Evolutionary conservation across 2,113 vertebrate genomes (phyloP).

Genomic region (Paratilapia polleni): DNA sequence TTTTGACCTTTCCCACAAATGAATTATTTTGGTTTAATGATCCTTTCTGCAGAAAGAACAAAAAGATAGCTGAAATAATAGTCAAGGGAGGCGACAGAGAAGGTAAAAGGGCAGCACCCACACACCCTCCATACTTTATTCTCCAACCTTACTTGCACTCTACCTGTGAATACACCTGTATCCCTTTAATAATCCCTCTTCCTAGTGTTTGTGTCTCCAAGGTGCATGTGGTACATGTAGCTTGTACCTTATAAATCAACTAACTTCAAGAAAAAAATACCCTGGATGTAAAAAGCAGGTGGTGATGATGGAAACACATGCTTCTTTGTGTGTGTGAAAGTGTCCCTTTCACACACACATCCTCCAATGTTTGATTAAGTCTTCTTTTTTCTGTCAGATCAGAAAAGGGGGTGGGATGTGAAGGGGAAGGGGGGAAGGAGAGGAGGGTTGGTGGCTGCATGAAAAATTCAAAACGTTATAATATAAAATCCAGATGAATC

Average conservation of each 20-base stretch:
- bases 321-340: conserved; percentile 45
- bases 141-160: conserved; percentile 11
- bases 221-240: conserved; percentile 34
- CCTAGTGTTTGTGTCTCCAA: conserved; percentile 44
- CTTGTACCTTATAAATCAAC: conserved; percentile 41
- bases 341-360: conserved; percentile 29
- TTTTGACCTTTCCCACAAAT: conserved; percentile 79
- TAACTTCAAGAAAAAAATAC: conserved; percentile 27
- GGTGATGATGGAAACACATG: conserved; percentile 32
- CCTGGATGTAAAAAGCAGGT: conserved; percentile 51
- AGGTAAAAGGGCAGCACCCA: conserved; percentile 51
- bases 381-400: conserved; percentile 51
- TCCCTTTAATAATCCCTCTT: conserved; percentile 42
- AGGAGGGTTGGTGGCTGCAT: conserved; percentile 49
- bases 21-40: conserved; percentile 81
- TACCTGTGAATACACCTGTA: conserved; percentile 51
- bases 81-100: conserved; percentile 1
- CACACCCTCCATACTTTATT: conserved; percentile 16
- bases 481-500: conserved; percentile 83
- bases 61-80: conserved; percentile 70
- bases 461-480: conserved; percentile 82
- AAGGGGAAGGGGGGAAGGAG: not conserved
- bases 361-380: conserved; percentile 70
- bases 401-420: conserved; percentile 39
- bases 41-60: conserved; percentile 67